Percentiles rank a stretch among this genome's conserved stretches.
phyloP scores from a whole-genome alignment of 2,888 invertebrate genomes.

The Lingula anatina region DNA sequence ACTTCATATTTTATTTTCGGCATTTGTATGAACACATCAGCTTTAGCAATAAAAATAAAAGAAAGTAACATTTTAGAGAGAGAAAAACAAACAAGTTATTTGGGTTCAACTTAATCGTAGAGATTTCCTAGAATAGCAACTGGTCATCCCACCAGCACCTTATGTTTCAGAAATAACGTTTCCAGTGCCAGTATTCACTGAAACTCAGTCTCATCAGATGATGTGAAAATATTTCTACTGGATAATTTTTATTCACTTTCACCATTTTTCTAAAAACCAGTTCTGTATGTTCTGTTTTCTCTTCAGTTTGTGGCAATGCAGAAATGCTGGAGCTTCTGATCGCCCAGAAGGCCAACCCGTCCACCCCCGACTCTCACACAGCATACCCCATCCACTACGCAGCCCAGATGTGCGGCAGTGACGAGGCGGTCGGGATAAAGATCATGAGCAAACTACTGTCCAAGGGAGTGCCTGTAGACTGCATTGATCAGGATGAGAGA shows the following conservation, averaged over 20 bases:
- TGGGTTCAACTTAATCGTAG: too few relatives aligned
- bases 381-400: constrained; percentile 96
- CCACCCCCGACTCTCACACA: constrained; percentile 86
- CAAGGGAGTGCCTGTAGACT: constrained; percentile 72
- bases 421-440: constrained; percentile 63
- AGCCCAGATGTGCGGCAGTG: constrained; percentile 82
- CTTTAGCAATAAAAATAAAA: too few relatives aligned
- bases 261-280: too few relatives aligned
- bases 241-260: neutral
- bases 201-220: too few relatives aligned
- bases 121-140: neutral
- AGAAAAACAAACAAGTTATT: too few relatives aligned
- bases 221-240: too few relatives aligned
- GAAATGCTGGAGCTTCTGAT: constrained; percentile 80
- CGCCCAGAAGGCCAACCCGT: constrained; percentile 77
- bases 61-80: too few relatives aligned
- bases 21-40: too few relatives aligned
- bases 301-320: constrained; percentile 80
- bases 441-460: constrained; percentile 74
- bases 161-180: too few relatives aligned
- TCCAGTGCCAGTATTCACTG: too few relatives aligned
- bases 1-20: neutral
- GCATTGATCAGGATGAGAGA: constrained; percentile 84
- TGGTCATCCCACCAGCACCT: neutral
- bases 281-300: neutral